A percentile compares a stretch with the other conserved stretches of the same genome.
Evolutionary conservation across 1,140 invertebrate genomes (phyloP).

Genomic region (Aphis craccivora): DNA sequence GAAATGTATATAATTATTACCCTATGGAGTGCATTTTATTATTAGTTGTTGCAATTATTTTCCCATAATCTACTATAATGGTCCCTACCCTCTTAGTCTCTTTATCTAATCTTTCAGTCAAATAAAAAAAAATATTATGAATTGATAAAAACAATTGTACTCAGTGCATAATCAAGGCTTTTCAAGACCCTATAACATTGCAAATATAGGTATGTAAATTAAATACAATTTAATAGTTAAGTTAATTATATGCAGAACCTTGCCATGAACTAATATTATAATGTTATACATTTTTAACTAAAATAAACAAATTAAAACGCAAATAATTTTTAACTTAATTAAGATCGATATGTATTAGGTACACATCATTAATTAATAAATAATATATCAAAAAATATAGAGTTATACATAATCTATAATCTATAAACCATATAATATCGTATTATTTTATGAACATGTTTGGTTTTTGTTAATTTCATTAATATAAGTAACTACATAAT

Average conservation of each 20-base stretch:
- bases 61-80: not conserved
- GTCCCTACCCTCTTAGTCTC: not conserved
- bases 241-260: not conserved
- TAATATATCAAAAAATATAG: not conserved
- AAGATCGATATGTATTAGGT: not conserved
- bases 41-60: slow-evolving; percentile 22
- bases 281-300: not conserved
- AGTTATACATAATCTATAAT: not conserved
- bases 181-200: not conserved
- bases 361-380: not conserved
- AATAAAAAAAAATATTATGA: not conserved
- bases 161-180: slow-evolving; percentile 4
- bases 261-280: not conserved
- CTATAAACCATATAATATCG: not conserved
- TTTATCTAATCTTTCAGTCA: not conserved
- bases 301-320: not conserved
- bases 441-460: too few relatives aligned
- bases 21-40: slow-evolving; percentile 18
- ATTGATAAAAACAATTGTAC: slow-evolving; percentile 10
- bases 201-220: not conserved
- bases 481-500: too few relatives aligned
- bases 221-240: not conserved
- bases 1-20: not conserved
- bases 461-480: too few relatives aligned
- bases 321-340: not conserved